A percentile compares a stretch with the other conserved stretches of the same genome.
Conservation (phyloP, 2,113 vertebrate species). For the Mormyrus lacerda region DNA sequence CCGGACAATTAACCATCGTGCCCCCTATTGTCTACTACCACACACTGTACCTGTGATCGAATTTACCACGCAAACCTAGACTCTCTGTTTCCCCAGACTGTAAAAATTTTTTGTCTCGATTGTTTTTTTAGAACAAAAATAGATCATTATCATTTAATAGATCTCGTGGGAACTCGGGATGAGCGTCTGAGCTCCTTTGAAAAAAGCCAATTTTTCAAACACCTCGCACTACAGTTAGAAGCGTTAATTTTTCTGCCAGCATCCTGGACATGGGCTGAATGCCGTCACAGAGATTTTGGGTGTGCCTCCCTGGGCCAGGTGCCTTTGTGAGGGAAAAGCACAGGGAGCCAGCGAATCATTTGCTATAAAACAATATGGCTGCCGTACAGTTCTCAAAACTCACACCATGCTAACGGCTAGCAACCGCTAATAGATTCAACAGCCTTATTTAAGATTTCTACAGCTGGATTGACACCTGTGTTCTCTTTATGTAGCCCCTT, state of each 20-base stretch:
- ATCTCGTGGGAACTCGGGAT: background rate
- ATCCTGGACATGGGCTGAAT: background rate
- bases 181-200: background rate
- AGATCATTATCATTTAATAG: constrained; percentile 2
- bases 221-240: background rate
- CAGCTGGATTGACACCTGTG: background rate
- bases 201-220: background rate
- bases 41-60: background rate
- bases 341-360: background rate
- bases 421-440: background rate
- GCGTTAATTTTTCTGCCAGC: background rate
- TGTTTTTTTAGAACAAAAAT: background rate
- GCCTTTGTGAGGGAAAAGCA: background rate
- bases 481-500: constrained; percentile 65
- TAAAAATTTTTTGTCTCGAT: background rate
- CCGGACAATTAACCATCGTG: background rate
- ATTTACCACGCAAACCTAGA: background rate
- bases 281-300: background rate
- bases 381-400: background rate
- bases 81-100: background rate
- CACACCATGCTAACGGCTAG: background rate
- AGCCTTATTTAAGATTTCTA: background rate
- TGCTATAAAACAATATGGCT: background rate
- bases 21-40: background rate
- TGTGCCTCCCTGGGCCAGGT: background rate